These are phyloP conservation scores for Melopsittacus undulatus DNA, from an alignment of 2,797 vertebrate genomes.

Conservation along the genomic window DNA sequence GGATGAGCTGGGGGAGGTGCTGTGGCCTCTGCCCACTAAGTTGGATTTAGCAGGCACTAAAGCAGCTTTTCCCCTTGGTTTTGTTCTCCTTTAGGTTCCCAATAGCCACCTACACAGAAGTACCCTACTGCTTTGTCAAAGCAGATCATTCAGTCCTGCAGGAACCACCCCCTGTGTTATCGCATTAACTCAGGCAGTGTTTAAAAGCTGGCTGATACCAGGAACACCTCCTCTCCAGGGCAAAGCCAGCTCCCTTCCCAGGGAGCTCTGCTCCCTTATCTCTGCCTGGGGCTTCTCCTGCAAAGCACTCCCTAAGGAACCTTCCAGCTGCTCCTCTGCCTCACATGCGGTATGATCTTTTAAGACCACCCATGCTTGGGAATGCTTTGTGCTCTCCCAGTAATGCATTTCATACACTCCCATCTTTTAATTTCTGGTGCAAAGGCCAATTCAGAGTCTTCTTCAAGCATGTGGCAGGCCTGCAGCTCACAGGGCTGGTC, in stretches of 20 bases:
- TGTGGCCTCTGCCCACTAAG: accelerated
- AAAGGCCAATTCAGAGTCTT: background rate
- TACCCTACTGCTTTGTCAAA: background rate
- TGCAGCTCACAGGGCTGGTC: background rate
- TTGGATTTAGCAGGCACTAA: accelerated
- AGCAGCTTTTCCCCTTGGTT: background rate
- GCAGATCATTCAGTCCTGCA: background rate
- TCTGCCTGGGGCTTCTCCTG: background rate
- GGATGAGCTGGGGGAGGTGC: background rate
- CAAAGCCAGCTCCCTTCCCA: background rate
- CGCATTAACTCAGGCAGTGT: background rate
- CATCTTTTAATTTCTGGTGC: background rate
- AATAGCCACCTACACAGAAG: background rate
- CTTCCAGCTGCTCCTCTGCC: background rate
- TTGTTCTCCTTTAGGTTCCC: background rate
- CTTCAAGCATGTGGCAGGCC: background rate
- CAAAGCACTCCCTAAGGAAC: accelerated
- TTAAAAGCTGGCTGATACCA: background rate
- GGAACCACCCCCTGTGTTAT: background rate
- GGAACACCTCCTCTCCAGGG: background rate
- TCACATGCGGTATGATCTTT: accelerated
- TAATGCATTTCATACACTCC: background rate
- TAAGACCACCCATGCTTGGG: background rate
- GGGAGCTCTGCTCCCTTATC: background rate
- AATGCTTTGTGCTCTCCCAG: background rate